phyloP scores from a whole-genome alignment of 1,140 invertebrate genomes.

The Samia ricini region DNA sequence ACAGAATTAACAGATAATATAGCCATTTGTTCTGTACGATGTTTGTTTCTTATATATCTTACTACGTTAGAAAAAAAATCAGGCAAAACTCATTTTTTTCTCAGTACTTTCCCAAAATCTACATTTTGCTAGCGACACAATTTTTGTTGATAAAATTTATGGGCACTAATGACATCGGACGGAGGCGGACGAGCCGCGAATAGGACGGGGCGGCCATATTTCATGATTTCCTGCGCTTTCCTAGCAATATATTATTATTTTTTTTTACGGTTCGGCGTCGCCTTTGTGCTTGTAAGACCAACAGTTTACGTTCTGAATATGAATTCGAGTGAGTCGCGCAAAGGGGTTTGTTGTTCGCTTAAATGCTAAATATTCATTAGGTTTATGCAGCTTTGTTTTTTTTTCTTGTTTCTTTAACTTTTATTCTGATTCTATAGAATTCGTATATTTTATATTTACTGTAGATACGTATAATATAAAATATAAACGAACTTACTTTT shows the following conservation, averaged over 20 bases:
- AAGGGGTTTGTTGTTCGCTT: not conserved
- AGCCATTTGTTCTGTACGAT: not conserved
- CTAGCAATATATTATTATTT: slow-evolving; percentile 54
- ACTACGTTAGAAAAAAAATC: not conserved
- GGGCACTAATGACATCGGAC: slow-evolving; percentile 49
- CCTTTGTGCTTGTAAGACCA: slow-evolving; percentile 20
- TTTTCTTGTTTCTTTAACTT: not conserved
- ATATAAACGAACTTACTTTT: too few relatives aligned
- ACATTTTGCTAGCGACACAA: not conserved
- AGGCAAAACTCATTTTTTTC: not conserved
- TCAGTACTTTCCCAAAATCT: not conserved
- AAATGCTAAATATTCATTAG: slow-evolving; percentile 1
- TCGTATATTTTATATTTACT: not conserved
- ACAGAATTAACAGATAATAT: too few relatives aligned
- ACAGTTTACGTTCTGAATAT: slow-evolving; percentile 27
- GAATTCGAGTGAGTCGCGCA: slow-evolving; percentile 8
- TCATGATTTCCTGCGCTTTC: slow-evolving; percentile 59
- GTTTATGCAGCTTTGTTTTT: not conserved
- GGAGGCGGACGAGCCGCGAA: slow-evolving; percentile 39
- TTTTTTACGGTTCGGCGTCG: slow-evolving; percentile 37
- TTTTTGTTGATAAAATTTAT: slow-evolving; percentile 38
- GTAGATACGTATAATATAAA: too few relatives aligned
- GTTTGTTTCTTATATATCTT: not conserved
- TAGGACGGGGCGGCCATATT: slow-evolving; percentile 48
- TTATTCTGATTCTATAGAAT: not conserved